These are phyloP conservation scores for Tetanocera ferruginea DNA, from an alignment of 2,888 invertebrate genomes.

Conservation along the genomic window DNA sequence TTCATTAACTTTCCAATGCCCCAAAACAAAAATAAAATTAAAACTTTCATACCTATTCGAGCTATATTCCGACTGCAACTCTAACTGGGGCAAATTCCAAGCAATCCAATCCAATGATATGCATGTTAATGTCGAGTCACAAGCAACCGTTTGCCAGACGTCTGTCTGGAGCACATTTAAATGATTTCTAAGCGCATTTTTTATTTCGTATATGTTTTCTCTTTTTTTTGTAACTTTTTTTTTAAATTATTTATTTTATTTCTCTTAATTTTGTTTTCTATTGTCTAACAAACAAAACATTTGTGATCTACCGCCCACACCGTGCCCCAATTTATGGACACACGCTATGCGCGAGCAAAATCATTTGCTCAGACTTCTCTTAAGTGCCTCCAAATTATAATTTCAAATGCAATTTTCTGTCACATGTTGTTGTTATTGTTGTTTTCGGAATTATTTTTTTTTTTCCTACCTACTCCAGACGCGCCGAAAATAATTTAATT, in stretches of 20 bases:
- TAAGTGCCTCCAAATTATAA: slow-evolving; percentile 21
- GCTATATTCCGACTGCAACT: neutral
- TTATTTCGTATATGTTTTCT: neutral
- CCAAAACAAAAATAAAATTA: neutral
- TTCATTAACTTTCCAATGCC: neutral
- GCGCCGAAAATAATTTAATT: slow-evolving; percentile 16
- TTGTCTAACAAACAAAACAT: neutral
- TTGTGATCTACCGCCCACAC: neutral
- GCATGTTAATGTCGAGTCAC: neutral
- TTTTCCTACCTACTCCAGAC: neutral
- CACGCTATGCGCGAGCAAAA: slow-evolving; percentile 24
- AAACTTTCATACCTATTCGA: neutral
- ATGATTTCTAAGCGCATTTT: neutral
- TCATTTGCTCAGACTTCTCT: neutral
- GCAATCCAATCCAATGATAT: neutral
- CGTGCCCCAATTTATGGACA: slow-evolving; percentile 8
- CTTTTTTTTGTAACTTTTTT: neutral
- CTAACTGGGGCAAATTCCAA: neutral
- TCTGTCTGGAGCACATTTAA: neutral
- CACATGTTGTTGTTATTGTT: no score
- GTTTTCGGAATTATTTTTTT: neutral
- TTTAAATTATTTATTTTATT: neutral
- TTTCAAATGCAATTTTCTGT: slow-evolving; percentile 25
- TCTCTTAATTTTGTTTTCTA: neutral
- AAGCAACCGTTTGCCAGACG: neutral